Base-by-base conservation (phyloP, 2,797 vertebrate genomes). In the Knipowitschia caucasica region DNA sequence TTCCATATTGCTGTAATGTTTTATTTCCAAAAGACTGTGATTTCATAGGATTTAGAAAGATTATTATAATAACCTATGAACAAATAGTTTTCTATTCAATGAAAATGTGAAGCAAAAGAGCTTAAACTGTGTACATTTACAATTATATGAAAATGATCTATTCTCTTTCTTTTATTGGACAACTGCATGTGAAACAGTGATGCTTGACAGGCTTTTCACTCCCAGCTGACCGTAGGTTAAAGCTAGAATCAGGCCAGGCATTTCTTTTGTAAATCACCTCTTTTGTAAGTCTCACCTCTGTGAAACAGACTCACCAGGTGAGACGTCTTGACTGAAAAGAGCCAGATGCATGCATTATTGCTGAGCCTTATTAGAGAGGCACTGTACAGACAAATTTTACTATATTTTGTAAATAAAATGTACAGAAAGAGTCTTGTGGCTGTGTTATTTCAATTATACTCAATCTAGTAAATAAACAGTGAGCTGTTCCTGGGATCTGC, bases 321-420 rank as follows among this genome's bases (percentile, higher is more conserved):
- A 91, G 23, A 21, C 93, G 82, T 81, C 92, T 91, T 92, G 92
- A 90, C 89, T 84, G 88, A 92, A 93, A 93, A 92, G 89, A 90
- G 77, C 81, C 84, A 87, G 83, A 88, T 98, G 96, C 96, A 98
- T 98, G 96, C 91, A 89, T 92, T 90, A 91, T 92, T 93, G 92
- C 88, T 64, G 79, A 94, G 86, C 92, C 93, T 95, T 93, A 88
- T 91, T 88, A 89, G 89, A 89, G 93, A 95, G 94, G 93, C 64
- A 74, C 90, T 98, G 94, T 98, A 98, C 91, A 96, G 93, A 94
- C 23, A 86, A 93, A 91, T 98, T 99, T 99, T 99, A 98, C 95
- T 99, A 99, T 94, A 95, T 98, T 99, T 99, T 98, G 95, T 98
- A 98, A 99, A 98, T 98, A 98, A 98, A 98, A 89, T 94, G 92